These are phyloP conservation scores for Ecdyonurus torrentis DNA, from an alignment of 2,888 invertebrate species.

Conservation along the genomic window DNA sequence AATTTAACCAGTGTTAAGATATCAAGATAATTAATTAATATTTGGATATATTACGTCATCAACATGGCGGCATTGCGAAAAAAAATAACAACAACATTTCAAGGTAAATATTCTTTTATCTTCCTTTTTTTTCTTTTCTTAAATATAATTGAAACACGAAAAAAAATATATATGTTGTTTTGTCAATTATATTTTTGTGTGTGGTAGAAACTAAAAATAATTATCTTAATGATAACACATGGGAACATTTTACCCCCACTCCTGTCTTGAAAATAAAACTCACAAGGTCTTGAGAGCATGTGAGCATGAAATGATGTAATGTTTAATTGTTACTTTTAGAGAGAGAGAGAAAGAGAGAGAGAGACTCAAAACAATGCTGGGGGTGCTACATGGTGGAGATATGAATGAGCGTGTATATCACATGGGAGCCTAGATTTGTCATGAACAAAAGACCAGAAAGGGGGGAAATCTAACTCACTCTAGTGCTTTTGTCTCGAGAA, in stretches of 20 bases:
- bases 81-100: not conserved
- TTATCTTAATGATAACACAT: not conserved
- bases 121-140: not conserved
- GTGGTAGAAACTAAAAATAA: not conserved
- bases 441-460: too few relatives aligned
- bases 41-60: not conserved
- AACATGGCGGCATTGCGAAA: not conserved
- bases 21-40: not conserved
- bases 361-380: too few relatives aligned
- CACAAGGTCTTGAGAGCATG: too few relatives aligned
- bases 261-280: not conserved
- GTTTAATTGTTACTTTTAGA: too few relatives aligned
- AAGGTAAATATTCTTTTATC: not conserved
- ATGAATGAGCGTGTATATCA: too few relatives aligned
- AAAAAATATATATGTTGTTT: too few relatives aligned
- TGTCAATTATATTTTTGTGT: too few relatives aligned
- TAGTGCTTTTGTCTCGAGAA: too few relatives aligned
- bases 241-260: not conserved
- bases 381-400: too few relatives aligned
- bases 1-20: not conserved
- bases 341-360: too few relatives aligned
- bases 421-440: too few relatives aligned
- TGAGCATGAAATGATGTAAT: not conserved
- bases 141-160: not conserved
- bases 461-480: too few relatives aligned